Percentiles rank a stretch among this genome's conserved stretches.
phyloP scores from a whole-genome alignment of 1,140 invertebrate genomes.

The Melipona quadrifasciata region DNA sequence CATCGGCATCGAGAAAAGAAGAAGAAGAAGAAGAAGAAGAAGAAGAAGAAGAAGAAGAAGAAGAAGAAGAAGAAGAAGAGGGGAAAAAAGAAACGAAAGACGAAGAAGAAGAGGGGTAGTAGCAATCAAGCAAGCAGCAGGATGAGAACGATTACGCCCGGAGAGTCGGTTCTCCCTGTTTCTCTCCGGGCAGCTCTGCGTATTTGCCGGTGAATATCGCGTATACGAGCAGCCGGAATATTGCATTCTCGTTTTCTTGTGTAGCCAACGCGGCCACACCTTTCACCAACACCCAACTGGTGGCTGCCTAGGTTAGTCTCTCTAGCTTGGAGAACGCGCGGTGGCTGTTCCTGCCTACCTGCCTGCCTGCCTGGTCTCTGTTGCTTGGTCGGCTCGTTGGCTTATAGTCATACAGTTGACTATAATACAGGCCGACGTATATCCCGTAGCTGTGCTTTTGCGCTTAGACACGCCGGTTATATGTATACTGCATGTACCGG shows the following conservation, averaged over 20 bases:
- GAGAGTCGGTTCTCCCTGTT: conserved; percentile 8
- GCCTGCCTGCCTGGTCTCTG: not conserved
- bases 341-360: not conserved
- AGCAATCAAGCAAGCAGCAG: conserved; percentile 34
- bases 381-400: conserved; percentile 35
- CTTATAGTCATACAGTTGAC: conserved; percentile 4
- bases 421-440: conserved; percentile 6
- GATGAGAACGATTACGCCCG: conserved; percentile 63
- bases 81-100: too few relatives aligned
- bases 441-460: conserved; percentile 19
- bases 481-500: conserved; percentile 47
- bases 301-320: conserved; percentile 33
- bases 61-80: not conserved
- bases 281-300: conserved; percentile 79
- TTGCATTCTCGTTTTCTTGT: conserved; percentile 79
- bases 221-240: conserved; percentile 68
- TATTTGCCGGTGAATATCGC: conserved; percentile 53
- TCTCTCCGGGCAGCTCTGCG: conserved; percentile 4
- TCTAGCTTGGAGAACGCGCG: conserved; percentile 37
- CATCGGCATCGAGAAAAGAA: conserved; percentile 18
- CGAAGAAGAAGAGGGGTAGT: not conserved
- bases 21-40: not conserved
- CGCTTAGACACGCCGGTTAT: conserved; percentile 11
- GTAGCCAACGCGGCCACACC: conserved; percentile 77
- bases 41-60: too few relatives aligned